These are phyloP conservation scores for Eira barbara DNA, from an alignment of 2,113 vertebrate genomes.

Conservation along the genomic window DNA sequence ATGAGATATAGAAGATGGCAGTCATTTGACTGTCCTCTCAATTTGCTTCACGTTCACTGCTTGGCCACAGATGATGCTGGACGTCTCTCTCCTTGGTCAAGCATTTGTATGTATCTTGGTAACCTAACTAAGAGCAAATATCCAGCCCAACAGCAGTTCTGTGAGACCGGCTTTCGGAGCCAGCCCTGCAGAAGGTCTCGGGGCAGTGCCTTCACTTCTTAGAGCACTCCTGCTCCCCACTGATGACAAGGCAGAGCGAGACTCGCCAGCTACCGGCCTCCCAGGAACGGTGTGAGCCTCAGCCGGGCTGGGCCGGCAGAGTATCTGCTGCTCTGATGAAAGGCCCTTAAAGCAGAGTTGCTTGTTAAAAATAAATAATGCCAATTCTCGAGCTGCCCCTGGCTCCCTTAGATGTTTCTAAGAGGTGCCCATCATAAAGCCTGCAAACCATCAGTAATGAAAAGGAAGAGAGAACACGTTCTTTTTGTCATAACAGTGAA, in stretches of 20 bases:
- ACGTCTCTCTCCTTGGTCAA: background rate
- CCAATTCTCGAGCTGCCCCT: background rate
- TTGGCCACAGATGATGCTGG: background rate
- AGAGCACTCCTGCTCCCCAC: background rate
- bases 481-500: conserved; percentile 54
- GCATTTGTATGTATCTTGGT: background rate
- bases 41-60: background rate
- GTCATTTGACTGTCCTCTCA: background rate
- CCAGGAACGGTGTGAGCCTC: rapidly evolving
- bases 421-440: background rate
- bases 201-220: background rate
- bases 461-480: conserved; percentile 8
- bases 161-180: background rate
- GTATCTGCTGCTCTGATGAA: background rate
- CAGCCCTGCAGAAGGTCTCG: background rate
- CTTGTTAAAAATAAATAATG: conserved; percentile 58
- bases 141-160: background rate
- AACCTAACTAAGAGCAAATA: background rate
- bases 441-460: background rate
- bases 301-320: background rate
- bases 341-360: background rate
- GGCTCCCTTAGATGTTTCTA: conserved; percentile 13
- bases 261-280: background rate
- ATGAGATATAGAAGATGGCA: background rate
- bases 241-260: rapidly evolving